Evolutionary conservation across 2,888 invertebrate genomes (phyloP).

Genomic region (Parelbella ahira): DNA sequence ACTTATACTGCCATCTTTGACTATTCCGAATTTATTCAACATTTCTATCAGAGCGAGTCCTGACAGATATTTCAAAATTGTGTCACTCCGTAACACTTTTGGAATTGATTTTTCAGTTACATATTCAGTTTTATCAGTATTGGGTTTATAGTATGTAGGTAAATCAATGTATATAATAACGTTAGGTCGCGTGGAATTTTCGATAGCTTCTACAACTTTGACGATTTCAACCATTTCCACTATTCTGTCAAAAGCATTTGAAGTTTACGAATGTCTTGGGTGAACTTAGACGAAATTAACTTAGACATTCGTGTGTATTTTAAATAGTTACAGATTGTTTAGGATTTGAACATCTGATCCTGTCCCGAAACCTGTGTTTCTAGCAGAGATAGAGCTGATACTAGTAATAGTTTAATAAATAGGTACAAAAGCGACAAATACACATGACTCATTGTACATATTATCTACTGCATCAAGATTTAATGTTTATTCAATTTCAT

Average conservation of each 20-base stretch:
- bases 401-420: too few relatives aligned
- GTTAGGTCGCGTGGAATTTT: slow-evolving; percentile 35
- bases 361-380: too few relatives aligned
- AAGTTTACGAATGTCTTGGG: slow-evolving; percentile 32
- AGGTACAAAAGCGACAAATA: too few relatives aligned
- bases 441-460: too few relatives aligned
- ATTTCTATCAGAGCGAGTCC: slow-evolving; percentile 32
- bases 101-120: slow-evolving; percentile 12
- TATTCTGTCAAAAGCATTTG: slow-evolving; percentile 18
- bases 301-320: too few relatives aligned
- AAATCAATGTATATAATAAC: slow-evolving; percentile 35
- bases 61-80: slow-evolving; percentile 36
- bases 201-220: slow-evolving; percentile 35
- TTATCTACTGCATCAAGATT: too few relatives aligned
- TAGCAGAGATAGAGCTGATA: too few relatives aligned
- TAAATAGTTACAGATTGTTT: too few relatives aligned
- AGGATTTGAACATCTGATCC: too few relatives aligned
- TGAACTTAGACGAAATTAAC: slow-evolving; percentile 15
- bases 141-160: slow-evolving; percentile 37
- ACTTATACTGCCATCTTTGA: slow-evolving; percentile 31
- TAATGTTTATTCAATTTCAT: too few relatives aligned
- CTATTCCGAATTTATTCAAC: slow-evolving; percentile 34
- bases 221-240: slow-evolving; percentile 31
- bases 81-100: slow-evolving; percentile 32
- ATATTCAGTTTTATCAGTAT: slow-evolving; percentile 19